Base-by-base conservation (phyloP, 2,113 vertebrate genomes). In the Pimephales promelas region DNA sequence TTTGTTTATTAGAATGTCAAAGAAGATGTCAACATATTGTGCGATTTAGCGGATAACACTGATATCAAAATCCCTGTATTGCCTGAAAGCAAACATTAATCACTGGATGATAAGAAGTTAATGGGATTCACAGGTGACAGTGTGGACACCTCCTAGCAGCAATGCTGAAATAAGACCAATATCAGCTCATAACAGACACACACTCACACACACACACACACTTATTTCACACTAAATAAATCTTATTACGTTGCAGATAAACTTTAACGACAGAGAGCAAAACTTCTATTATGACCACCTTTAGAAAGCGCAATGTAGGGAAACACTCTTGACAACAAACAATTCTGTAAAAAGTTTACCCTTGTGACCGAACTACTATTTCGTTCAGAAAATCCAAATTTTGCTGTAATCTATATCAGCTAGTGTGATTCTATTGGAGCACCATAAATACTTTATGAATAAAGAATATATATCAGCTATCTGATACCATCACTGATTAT, bases 1-100 rank as follows among this genome's bases (percentile, higher is more conserved):
- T 72, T 59, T 84, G 83, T 72, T 84, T 79, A 68, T 78, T 84
- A 73, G 36, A 84, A 72, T 62, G 75, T 54, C 76, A 71, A 54
- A 57, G 61, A 57, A n/a, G n/a, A n/a, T 43, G 76, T 78, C 59
- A 61, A 83, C 70, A 74, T 57, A 71, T 64, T 54, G 43, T 59
- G 75, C 36, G 83, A 77, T 78, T 52, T 78, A 36, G 52, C 1
- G 7, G 82, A 83, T 76, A 79, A 71, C n/a, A 43, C 20, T 43
- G 54, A 70, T 79, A 70, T 72, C 40, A 56, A 70, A 59, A 72
- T 79, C 54, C 64, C 52, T 72, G 76, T 72, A 71, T 31, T 79
- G 52, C 26, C 45, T 79, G 49, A 79, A 47, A 57, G 76, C 75
- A 61, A 72, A 59, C 66, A 78, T 84, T 79, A 70, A 84, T 79